phyloP scores from a whole-genome alignment of 2,888 invertebrate genomes.

The Drosophila mettleri region DNA sequence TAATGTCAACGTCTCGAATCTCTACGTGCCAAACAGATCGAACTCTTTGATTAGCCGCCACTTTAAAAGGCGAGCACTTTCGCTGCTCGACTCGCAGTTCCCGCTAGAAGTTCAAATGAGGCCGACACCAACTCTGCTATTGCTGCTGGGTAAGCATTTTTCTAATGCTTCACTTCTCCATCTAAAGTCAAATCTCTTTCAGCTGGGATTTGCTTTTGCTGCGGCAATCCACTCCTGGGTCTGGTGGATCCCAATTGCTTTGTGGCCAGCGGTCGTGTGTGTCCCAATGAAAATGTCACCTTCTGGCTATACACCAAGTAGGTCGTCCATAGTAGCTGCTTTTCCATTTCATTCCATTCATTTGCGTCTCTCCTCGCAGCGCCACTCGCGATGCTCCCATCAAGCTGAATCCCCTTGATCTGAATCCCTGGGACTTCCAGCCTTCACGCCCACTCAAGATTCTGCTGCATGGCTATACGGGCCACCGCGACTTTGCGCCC shows the following conservation, averaged over 20 bases:
- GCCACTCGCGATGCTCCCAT: conserved; percentile 84
- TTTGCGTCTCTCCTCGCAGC: conserved; percentile 32
- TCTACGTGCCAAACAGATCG: conserved; percentile 40
- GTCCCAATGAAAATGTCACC: conserved; percentile 88
- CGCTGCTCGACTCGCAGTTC: conserved; percentile 49
- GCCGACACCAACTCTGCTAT: conserved; percentile 30
- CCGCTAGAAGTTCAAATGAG: conserved; percentile 51
- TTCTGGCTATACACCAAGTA: conserved; percentile 88
- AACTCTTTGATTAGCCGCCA: conserved; percentile 47
- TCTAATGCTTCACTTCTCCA: neutral
- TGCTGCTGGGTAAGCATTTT: conserved; percentile 44
- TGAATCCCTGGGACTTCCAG: conserved; percentile 70
- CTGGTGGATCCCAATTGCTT: conserved; percentile 70
- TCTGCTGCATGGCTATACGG: conserved; percentile 88
- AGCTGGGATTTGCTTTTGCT: conserved; percentile 24
- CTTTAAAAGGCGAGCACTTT: conserved; percentile 65
- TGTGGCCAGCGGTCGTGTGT: conserved; percentile 67
- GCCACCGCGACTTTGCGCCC: conserved; percentile 87
- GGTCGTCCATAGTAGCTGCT: conserved; percentile 36
- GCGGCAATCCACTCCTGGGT: conserved; percentile 63
- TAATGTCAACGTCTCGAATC: conserved; percentile 44
- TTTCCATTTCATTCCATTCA: neutral
- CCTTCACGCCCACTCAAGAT: conserved; percentile 86
- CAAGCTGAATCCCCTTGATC: conserved; percentile 83
- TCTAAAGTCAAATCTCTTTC: neutral